Evolutionary conservation across 2,888 invertebrate genomes (phyloP), one percentile per base, ranked within the genome.

Genomic region (Spialia ferax): DNA sequence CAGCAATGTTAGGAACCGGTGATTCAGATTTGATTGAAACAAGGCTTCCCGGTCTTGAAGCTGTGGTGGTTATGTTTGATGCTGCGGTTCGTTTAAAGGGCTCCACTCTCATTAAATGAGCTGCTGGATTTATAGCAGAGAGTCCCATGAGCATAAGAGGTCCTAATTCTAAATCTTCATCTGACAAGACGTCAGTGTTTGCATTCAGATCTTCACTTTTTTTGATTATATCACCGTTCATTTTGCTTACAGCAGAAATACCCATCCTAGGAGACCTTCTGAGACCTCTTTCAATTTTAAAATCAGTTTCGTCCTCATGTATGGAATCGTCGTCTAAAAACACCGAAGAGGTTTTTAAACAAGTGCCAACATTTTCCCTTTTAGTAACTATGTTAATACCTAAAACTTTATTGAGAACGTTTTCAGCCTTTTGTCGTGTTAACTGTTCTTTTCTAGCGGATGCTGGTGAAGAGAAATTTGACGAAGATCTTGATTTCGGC

Each of bases 71-170:
- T 59, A 83, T 69, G 71, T 76, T 86, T 35, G 81, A 70, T 15
- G 77, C 75, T 13, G 88, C 81, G 68, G 80, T 75, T 76, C 87
- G 81, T 69, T 88, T 92, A 68, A 95, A 95, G 1, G 95, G 95
- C 77, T 95, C 95, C 64, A 95, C 89, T 80, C 94, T 90, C 83
- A 95, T 94, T 52, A 95, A 84, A 79, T 94, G 95, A 23, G 95
- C 94, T 42, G 95, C 94, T n/a, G 95, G 95, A 79, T 95, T 95
- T 11, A 95, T 94, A 23, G 95, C 95, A 60, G 94, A 95, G 63
- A 95, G 82, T 55, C 96, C 96, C 89, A 96, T 95, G 59, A 96
- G 84, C 94, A 96, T 95, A 11, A 96, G 84, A 1, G 96, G 95
- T 50, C 96, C 94, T 89, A 95, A 90, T 70, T 94, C 94, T 79